Base-by-base conservation (phyloP, 2,888 invertebrate genomes). In the Trichopoda pennipes region DNA sequence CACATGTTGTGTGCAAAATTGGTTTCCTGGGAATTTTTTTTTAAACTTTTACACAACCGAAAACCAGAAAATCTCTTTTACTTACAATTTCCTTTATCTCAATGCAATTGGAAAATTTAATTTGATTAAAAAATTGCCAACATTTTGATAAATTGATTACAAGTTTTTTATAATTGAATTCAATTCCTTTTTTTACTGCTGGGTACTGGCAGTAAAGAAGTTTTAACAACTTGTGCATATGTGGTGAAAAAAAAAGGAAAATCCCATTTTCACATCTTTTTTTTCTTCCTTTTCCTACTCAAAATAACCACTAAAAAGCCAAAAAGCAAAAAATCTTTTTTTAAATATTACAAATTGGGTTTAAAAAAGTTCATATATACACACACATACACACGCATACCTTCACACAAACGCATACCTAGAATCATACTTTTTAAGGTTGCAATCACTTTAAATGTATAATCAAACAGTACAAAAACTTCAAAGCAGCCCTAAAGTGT, bases 91-190 rank as follows among this genome's bases (percentile, higher is more conserved):
- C 35, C 68, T 56, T 55, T 23, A 79, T 68, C 72, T 69, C 66
- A 55, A 14, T 64, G 63, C 55, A 60, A 74, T 76, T 80, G 64
- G 58, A 60, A 78, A 78, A 74, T 74, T 78, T 53, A 81, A 81
- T 81, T 81, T 81, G 77, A 78, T 81, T 74, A 69, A 78, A 74
- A 81, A 81, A 74, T 77, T 81, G 77, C 64, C 81, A 81, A 64
- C 74, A 78, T 81, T 72, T 73, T 73, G 78, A 78, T 81, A 64
- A 74, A 78, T 74, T 74, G 73, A 74, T 68, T 63, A 78, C 53
- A 55, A 64, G 74, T 17, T 68, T 74, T 73, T 68, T 72, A n/a
- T 28, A 42, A 16, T 44, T 16, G 44, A 19, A 49, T 64, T 47
- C 12, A 12, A 12, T 38, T 38, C 7, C 38, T 12, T 38, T 38